Percentiles rank a stretch among this genome's conserved stretches.
Evolutionary conservation across 2,888 invertebrate genomes (phyloP).

Genomic region (Thecophora atra): DNA sequence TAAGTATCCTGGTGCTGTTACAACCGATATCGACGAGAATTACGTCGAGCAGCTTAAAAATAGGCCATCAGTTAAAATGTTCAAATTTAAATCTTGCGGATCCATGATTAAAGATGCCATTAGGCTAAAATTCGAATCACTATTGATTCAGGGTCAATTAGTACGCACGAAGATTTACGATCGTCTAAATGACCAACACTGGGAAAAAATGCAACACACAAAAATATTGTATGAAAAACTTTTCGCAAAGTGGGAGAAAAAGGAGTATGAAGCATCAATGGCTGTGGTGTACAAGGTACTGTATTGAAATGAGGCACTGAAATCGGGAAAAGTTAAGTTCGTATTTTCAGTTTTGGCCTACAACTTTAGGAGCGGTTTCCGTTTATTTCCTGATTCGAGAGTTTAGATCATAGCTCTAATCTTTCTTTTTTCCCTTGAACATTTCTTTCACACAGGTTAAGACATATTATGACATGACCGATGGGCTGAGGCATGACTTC

Average conservation of each 20-base stretch:
- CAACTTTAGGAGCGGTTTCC: background rate
- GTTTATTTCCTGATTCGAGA: background rate
- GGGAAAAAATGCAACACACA: slow-evolving; percentile 48
- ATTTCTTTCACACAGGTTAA: slow-evolving; percentile 54
- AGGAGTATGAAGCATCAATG: slow-evolving; percentile 58
- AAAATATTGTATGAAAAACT: slow-evolving; percentile 55
- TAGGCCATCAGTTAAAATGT: slow-evolving; percentile 55
- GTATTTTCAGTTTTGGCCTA: too few relatives aligned
- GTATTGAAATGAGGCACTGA: too few relatives aligned
- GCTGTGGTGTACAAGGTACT: slow-evolving; percentile 58
- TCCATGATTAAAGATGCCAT: slow-evolving; percentile 57
- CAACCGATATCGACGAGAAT: slow-evolving; percentile 63
- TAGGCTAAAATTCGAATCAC: slow-evolving; percentile 61
- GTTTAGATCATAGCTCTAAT: background rate
- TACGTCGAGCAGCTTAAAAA: slow-evolving; percentile 61
- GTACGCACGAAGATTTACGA: slow-evolving; percentile 60
- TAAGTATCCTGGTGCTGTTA: slow-evolving; percentile 55
- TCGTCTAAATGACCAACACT: slow-evolving; percentile 57
- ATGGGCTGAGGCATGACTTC: slow-evolving; percentile 53
- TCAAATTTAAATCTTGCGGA: slow-evolving; percentile 57
- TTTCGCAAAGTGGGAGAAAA: slow-evolving; percentile 63
- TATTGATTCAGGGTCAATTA: slow-evolving; percentile 61
- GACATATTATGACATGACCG: slow-evolving; percentile 59
- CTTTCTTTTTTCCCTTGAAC: background rate
- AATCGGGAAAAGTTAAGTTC: too few relatives aligned